Conservation (phyloP, 2,888 invertebrate species). For the Eupithecia dodoneata region DNA sequence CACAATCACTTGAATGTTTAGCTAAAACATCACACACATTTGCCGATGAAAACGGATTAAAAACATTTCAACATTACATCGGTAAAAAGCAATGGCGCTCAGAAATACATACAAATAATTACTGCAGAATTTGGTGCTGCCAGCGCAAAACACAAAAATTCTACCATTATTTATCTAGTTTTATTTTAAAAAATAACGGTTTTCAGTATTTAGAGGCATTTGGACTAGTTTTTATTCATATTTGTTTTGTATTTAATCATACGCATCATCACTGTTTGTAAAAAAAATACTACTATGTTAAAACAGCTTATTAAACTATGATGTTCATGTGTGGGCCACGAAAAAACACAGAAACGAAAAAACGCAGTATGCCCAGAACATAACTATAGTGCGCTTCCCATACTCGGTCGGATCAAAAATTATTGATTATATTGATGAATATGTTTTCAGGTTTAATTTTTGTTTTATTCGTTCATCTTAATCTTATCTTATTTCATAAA, state of each 20-base stretch:
- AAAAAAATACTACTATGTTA: too few species aligned
- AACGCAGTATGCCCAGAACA: too few species aligned
- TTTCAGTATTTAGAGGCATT: background rate
- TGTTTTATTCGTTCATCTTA: too few species aligned
- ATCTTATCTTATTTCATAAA: background rate
- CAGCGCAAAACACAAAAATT: conserved; percentile 51
- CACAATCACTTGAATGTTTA: conserved; percentile 81
- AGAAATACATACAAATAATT: conserved; percentile 81
- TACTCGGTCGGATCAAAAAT: too few species aligned
- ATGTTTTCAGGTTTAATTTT: too few species aligned
- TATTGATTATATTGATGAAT: too few species aligned
- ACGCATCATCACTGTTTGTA: background rate
- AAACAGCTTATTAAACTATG: too few species aligned
- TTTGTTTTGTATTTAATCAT: background rate
- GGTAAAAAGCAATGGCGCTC: conserved; percentile 84
- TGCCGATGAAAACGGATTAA: conserved; percentile 85
- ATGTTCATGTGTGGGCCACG: too few species aligned
- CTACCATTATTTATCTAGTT: conserved; percentile 47
- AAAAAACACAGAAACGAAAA: too few species aligned
- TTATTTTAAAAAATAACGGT: too few species aligned
- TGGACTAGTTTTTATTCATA: background rate
- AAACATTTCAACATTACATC: conserved; percentile 84
- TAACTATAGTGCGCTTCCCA: too few species aligned
- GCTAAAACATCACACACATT: conserved; percentile 84
- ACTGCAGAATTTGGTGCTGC: conserved; percentile 78